Conservation (phyloP, 2,888 invertebrate species). For the Diaphora mendica region DNA sequence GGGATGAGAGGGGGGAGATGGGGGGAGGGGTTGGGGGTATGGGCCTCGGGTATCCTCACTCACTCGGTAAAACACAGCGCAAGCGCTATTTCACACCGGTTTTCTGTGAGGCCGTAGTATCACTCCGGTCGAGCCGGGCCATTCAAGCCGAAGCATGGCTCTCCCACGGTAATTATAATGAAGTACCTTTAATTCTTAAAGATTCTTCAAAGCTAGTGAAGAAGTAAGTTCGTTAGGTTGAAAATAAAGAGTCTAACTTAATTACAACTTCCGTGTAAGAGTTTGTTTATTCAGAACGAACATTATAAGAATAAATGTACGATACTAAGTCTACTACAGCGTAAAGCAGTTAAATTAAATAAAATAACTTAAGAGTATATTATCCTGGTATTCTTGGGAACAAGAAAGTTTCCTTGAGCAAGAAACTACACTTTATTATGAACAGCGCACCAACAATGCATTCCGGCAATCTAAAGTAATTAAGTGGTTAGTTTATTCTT, state of each 20-base stretch:
- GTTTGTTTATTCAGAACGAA: neutral
- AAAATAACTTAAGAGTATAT: neutral
- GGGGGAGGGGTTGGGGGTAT: too few species aligned
- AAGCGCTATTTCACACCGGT: too few species aligned
- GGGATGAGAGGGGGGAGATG: too few species aligned
- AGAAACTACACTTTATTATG: neutral
- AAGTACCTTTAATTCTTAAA: too few species aligned
- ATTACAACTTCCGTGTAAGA: neutral
- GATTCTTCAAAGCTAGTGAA: neutral
- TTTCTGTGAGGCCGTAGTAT: too few species aligned
- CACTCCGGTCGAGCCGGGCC: too few species aligned
- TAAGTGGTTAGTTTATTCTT: constrained; percentile 47
- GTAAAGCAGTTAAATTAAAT: neutral
- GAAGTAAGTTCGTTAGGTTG: neutral
- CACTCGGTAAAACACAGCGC: too few species aligned
- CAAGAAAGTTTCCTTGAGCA: neutral
- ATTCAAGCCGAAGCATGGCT: too few species aligned
- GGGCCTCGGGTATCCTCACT: too few species aligned
- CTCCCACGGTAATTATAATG: too few species aligned
- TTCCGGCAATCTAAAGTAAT: constrained; percentile 33
- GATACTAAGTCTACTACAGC: neutral
- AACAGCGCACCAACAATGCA: constrained; percentile 14
- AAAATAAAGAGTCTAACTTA: too few species aligned
- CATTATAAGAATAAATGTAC: neutral
- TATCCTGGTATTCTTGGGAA: neutral